These are phyloP conservation scores for Cervus canadensis DNA, from an alignment of 2,113 vertebrate genomes.

Conservation along the genomic window DNA sequence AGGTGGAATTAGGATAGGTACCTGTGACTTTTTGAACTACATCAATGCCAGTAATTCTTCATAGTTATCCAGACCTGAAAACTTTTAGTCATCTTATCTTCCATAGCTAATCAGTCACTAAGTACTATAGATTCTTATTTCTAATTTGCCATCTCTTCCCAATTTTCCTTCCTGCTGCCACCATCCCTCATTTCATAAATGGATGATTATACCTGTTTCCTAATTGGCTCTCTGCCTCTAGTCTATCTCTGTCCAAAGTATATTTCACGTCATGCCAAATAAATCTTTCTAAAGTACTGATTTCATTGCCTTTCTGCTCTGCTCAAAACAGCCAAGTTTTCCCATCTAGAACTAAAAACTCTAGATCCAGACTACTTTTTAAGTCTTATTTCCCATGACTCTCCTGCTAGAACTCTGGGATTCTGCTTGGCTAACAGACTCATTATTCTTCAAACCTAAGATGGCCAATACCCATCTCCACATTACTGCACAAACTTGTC, in stretches of 20 bases:
- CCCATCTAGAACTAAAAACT: background rate
- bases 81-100: background rate
- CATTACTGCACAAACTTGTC: background rate
- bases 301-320: constrained; percentile 11
- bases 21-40: background rate
- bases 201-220: background rate
- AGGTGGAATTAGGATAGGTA: background rate
- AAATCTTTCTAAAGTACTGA: constrained; percentile 55
- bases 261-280: constrained; percentile 24
- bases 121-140: background rate
- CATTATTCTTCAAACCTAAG: background rate
- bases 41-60: background rate
- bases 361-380: background rate
- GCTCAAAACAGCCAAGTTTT: constrained; percentile 17
- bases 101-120: background rate
- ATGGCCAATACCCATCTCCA: background rate
- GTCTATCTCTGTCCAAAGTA: background rate
- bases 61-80: background rate
- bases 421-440: background rate
- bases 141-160: background rate
- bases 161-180: background rate
- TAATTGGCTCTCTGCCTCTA: constrained; percentile 25
- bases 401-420: background rate
- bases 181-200: constrained; percentile 34
- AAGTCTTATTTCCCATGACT: background rate